phyloP scores from a whole-genome alignment of 2,797 vertebrate species.

The Pelobates cultripes region DNA sequence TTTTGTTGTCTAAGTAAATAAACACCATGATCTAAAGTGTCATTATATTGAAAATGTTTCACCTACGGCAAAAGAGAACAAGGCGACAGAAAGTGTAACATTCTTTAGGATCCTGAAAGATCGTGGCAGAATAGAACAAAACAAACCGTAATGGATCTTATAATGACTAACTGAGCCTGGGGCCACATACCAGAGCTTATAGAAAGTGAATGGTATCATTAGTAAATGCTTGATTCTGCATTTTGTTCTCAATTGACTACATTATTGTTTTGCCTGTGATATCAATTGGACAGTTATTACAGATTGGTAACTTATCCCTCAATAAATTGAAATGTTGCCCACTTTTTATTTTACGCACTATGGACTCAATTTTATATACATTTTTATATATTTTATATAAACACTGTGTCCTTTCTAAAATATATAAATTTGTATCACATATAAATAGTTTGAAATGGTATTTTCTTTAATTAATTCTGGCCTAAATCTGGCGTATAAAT shows the following conservation, averaged over 20 bases:
- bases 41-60: conserved; percentile 32
- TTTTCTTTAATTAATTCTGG: conserved; percentile 21
- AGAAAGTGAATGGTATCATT: conserved; percentile 35
- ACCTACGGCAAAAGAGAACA: conserved; percentile 24
- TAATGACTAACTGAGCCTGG: conserved; percentile 41
- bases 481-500: background rate
- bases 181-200: conserved; percentile 25
- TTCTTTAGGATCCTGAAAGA: conserved; percentile 40
- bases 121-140: conserved; percentile 40
- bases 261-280: background rate
- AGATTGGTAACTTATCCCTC: too few relatives aligned
- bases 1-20: conserved; percentile 34
- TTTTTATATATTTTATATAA: too few relatives aligned
- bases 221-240: conserved; percentile 36
- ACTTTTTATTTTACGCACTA: too few relatives aligned
- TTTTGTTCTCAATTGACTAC: conserved; percentile 32
- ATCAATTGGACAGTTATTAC: background rate
- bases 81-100: conserved; percentile 23
- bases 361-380: too few relatives aligned
- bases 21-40: conserved; percentile 16
- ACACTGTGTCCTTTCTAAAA: too few relatives aligned
- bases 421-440: too few relatives aligned
- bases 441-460: background rate
- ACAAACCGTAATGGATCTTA: conserved; percentile 37
- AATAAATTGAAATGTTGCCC: too few relatives aligned